These are phyloP conservation scores for Thymelicus lineola DNA, from an alignment of 2,888 invertebrate species.

Conservation along the genomic window DNA sequence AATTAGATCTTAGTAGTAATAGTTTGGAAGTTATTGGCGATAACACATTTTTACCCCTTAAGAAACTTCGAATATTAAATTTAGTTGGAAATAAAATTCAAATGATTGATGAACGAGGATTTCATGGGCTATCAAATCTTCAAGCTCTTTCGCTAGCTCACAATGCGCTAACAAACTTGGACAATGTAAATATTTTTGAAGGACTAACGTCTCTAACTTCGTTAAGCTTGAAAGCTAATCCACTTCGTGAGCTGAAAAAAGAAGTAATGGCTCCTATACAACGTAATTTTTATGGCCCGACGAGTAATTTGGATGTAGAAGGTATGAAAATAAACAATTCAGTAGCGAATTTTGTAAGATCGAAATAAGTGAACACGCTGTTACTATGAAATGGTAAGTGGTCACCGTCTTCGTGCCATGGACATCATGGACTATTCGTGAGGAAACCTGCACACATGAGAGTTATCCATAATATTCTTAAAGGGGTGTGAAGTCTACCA, in stretches of 20 bases:
- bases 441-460: too few species aligned
- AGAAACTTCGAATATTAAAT: conserved; percentile 62
- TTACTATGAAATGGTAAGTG: too few species aligned
- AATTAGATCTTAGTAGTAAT: conserved; percentile 89
- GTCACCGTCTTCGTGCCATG: too few species aligned
- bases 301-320: conserved; percentile 68
- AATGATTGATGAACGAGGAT: conserved; percentile 76
- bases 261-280: conserved; percentile 66
- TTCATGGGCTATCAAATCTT: conserved; percentile 64
- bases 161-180: conserved; percentile 64
- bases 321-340: conserved; percentile 52
- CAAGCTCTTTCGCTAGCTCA: conserved; percentile 64
- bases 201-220: conserved; percentile 58
- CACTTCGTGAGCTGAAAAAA: conserved; percentile 60
- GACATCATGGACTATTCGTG: too few species aligned
- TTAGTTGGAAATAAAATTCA: conserved; percentile 75
- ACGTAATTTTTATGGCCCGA: conserved; percentile 62
- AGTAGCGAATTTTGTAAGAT: neutral
- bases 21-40: conserved; percentile 91
- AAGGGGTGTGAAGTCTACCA: too few species aligned
- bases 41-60: conserved; percentile 86
- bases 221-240: conserved; percentile 69
- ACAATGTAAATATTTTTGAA: conserved; percentile 64
- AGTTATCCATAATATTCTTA: too few species aligned
- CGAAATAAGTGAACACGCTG: too few species aligned